Base-by-base conservation (phyloP, 2,888 invertebrate genomes). In the Nyleta sp. region DNA sequence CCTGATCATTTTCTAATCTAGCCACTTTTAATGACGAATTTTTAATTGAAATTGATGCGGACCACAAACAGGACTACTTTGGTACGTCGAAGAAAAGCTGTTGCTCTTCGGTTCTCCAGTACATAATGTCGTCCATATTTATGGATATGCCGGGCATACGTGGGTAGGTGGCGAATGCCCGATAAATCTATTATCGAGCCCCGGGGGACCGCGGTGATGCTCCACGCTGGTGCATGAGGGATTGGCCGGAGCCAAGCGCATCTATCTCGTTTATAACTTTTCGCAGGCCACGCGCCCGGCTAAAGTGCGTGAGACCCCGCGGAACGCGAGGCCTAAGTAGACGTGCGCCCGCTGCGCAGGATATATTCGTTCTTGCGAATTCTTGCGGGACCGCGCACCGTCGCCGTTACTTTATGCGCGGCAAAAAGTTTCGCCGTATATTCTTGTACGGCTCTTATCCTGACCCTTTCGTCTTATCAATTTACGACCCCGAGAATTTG, bases 101-200 rank as follows among this genome's bases (percentile, higher is more conserved):
- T 73, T 40, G 44, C 22, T 60, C 17, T 42, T 18, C 1, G 13
- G 35, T 11, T 48, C 17, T 33, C 20, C n/a, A 31, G 57, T 22
- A 31, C 38, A 44, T 59, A 55, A 86, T 85, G 83, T 85, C 84
- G 84, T 86, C 80, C 83, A 84, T 87, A 86, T 86, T 87, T 88
- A 87, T 88, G 87, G 84, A 50, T 84, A 84, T 65, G 31, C 35
- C 7, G 18, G n/a, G 40, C 82, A 84, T 65, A 59, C 22, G 40
- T 22, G 64, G 60, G 71, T 48, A 84, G 84, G 86, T 85, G 86
- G 85, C 87, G 86, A 85, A 87, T 87, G 87, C 85, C 88, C 87
- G 88, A 90, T 90, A 90, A 90, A 90, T 90, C 90, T 88, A 90
- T 90, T 90, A 90, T 87, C 86, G 86, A 82, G 75, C 87, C 88